Evolutionary conservation across 2,113 vertebrate genomes (phyloP), one percentile per base, ranked within the genome.

Genomic region (Trogon surrucura): DNA sequence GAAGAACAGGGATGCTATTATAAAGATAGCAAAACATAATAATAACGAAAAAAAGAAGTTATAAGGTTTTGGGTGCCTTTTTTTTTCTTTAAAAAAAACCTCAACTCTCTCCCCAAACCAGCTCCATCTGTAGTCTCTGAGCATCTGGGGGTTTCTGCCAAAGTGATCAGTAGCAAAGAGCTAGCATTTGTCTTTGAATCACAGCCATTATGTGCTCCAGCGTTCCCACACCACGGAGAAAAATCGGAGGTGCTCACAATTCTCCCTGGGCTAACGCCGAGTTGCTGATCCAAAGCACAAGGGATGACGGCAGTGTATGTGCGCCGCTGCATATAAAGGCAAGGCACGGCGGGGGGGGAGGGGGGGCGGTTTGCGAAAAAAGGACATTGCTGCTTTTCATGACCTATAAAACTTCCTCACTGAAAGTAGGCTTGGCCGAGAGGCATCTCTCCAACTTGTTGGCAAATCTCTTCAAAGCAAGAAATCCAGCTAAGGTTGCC

Each of bases 391-490:
- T 25, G 60, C 72, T 86, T 94, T 93, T 90, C 85, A 88, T 44
- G 80, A 86, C 83, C 80, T 85, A 86, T 65, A 93, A 91, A 96
- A 94, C 89, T 72, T 91, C 61, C 81, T 45, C 77, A 54, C 56
- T 77, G 79, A 94, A 93, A 93, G 74, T 0, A 0, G 34, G 60
- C 47, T 85, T 48, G 74, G 58, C 85, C 58, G 41, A 91, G 41
- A 54, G 87, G 85, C 91, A 96, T 54, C 74, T 65, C 91, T 96
- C 85, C 87, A 93, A 56, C 67, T 77, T 56, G 62, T 2, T 92
- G 88, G 81, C 87, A 96, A 96, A 84, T 16, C 56, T 85, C 81
- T 96, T 95, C 88, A 91, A 90, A 96, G 91, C 41, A 30, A 93
- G 74, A 60, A 74, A 70, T 27, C 51, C 48, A 83, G 89, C 67